Conservation (phyloP, 1,140 invertebrate species). For the Chlorops oryzae region DNA sequence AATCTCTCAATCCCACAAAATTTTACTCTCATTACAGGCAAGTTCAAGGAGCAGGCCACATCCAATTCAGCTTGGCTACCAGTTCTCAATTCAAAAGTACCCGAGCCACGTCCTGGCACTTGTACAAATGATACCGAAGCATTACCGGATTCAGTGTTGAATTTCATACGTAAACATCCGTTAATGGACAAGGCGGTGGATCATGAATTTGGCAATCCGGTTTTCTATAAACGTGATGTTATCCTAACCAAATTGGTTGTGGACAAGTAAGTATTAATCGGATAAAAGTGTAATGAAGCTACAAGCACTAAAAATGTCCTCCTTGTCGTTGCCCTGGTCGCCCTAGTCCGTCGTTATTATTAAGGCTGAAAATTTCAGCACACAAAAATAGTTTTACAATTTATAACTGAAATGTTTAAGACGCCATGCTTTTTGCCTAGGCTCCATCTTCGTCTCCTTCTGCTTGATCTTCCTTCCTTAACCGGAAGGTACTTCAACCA, state of each 20-base stretch:
- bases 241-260: constrained; percentile 73
- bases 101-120: constrained; percentile 74
- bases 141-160: constrained; percentile 72
- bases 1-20: too few relatives aligned
- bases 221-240: constrained; percentile 73
- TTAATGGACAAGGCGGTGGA: constrained; percentile 83
- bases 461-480: too few relatives aligned
- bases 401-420: too few relatives aligned
- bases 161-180: constrained; percentile 84
- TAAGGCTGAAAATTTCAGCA: too few relatives aligned
- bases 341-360: too few relatives aligned
- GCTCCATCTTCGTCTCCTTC: too few relatives aligned
- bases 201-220: constrained; percentile 71
- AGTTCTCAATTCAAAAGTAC: constrained; percentile 63
- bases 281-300: constrained; percentile 22
- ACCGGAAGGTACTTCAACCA: too few relatives aligned
- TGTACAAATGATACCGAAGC: constrained; percentile 78
- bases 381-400: too few relatives aligned
- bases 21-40: constrained; percentile 37
- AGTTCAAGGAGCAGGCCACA: constrained; percentile 68
- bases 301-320: background rate
- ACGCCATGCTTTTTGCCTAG: too few relatives aligned
- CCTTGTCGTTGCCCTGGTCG: too few relatives aligned
- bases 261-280: constrained; percentile 54
- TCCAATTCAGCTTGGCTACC: constrained; percentile 69